phyloP scores from a whole-genome alignment of 2,888 invertebrate species.

The Drosophila birchii region DNA sequence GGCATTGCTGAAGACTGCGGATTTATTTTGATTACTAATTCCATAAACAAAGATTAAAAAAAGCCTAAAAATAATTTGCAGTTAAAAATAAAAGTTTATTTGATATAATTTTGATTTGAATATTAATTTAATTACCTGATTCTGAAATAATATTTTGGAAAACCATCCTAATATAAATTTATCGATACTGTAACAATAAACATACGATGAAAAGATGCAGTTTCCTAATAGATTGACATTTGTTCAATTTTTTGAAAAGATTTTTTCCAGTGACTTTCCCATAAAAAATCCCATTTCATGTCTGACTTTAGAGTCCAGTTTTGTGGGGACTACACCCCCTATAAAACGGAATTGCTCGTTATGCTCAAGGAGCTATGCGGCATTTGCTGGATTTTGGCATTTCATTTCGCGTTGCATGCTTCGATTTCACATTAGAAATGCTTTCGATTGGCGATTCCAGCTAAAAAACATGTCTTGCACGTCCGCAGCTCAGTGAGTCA shows the following conservation, averaged over 20 bases:
- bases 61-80: not conserved
- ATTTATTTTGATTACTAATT: not conserved
- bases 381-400: slow-evolving; percentile 64
- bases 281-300: not conserved
- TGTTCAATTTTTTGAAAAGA: too few relatives aligned
- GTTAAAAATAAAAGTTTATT: not conserved
- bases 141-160: too few relatives aligned
- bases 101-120: too few relatives aligned
- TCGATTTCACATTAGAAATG: slow-evolving; percentile 82
- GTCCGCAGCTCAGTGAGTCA: slow-evolving; percentile 36
- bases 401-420: slow-evolving; percentile 76
- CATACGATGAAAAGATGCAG: too few relatives aligned
- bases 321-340: slow-evolving; percentile 20
- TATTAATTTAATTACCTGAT: too few relatives aligned
- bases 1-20: not conserved
- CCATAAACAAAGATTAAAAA: too few relatives aligned
- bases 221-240: too few relatives aligned
- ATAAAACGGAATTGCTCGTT: slow-evolving; percentile 50
- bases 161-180: too few relatives aligned
- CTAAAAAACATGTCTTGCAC: slow-evolving; percentile 65
- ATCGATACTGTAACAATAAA: too few relatives aligned
- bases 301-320: slow-evolving; percentile 9
- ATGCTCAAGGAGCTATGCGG: slow-evolving; percentile 51
- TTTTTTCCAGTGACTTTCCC: not conserved
- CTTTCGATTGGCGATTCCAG: slow-evolving; percentile 70